A percentile compares a stretch with the other conserved stretches of the same genome.
These are phyloP conservation scores for Verasper variegatus DNA, from an alignment of 2,113 vertebrate species.

Conservation along the genomic window DNA sequence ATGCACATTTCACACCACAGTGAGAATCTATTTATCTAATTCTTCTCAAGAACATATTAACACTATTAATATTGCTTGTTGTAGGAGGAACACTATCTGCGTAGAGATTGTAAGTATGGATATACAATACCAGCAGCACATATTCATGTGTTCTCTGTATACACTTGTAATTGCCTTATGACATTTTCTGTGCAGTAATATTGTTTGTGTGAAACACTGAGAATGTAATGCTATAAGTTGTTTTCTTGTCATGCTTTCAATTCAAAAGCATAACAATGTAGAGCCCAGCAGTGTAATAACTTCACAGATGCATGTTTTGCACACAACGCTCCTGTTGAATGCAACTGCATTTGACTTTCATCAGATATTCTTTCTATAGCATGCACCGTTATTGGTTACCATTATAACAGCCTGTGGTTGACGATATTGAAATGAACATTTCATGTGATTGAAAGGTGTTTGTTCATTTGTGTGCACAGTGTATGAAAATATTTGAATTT, in stretches of 20 bases:
- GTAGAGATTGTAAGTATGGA: neutral
- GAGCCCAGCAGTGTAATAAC: neutral
- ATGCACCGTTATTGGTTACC: no score
- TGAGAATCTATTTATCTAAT: neutral
- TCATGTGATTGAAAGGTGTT: neutral
- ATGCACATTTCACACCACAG: neutral
- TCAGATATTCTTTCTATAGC: no score
- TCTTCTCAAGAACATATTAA: neutral
- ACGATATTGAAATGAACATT: no score
- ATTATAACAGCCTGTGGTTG: neutral
- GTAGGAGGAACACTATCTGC: neutral
- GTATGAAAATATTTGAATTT: neutral
- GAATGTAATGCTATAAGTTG: neutral
- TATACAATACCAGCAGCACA: slow-evolving; percentile 31
- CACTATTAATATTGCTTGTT: neutral
- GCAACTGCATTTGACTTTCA: neutral
- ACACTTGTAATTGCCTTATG: slow-evolving; percentile 10
- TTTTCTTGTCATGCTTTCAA: neutral
- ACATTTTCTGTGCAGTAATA: slow-evolving; percentile 27
- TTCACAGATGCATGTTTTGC: slow-evolving; percentile 19
- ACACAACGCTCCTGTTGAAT: neutral
- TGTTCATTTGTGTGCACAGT: slow-evolving; percentile 1
- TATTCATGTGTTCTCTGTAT: neutral
- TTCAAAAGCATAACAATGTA: neutral
- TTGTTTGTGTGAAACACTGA: slow-evolving; percentile 9